phyloP scores from a whole-genome alignment of 2,888 invertebrate genomes.

The Apocheima hispidaria region DNA sequence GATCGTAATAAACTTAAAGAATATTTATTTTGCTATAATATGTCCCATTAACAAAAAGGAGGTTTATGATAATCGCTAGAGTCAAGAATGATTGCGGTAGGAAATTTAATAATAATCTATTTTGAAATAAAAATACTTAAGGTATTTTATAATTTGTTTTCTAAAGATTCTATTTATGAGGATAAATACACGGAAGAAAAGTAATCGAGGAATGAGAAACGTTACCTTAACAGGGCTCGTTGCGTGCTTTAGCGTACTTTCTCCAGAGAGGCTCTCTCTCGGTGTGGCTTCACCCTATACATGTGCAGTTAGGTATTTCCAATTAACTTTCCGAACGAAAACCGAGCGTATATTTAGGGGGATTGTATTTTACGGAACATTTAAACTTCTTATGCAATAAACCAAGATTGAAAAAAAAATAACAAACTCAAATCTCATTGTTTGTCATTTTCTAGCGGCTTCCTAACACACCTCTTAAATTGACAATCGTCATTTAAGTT shows the following conservation, averaged over 20 bases:
- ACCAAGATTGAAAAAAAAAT: conserved; percentile 1
- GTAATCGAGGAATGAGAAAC: conserved; percentile 74
- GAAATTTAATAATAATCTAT: conserved; percentile 9
- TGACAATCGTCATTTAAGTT: no score
- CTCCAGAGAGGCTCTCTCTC: conserved; percentile 65
- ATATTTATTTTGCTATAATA: conserved; percentile 21
- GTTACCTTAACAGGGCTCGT: conserved; percentile 75
- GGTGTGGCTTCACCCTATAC: conserved; percentile 58
- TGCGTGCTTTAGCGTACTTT: conserved; percentile 67
- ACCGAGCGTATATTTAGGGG: conserved; percentile 26
- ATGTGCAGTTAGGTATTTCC: conserved; percentile 50
- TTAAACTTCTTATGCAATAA: conserved; percentile 1
- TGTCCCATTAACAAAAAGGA: conserved; percentile 19
- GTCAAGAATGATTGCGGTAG: conserved; percentile 9
- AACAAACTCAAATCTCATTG: no score
- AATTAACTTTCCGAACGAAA: conserved; percentile 40
- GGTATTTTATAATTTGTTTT: conserved; percentile 5
- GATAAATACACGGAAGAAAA: conserved; percentile 41
- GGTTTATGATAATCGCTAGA: conserved; percentile 20
- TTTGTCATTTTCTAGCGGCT: no score
- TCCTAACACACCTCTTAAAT: no score
- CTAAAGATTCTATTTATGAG: conserved; percentile 34
- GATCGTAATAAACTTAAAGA: conserved; percentile 30
- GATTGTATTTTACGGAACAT: conserved; percentile 5
- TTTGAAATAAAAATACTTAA: not conserved